phyloP scores from a whole-genome alignment of 2,797 vertebrate species.

The Muscicapa comitata region DNA sequence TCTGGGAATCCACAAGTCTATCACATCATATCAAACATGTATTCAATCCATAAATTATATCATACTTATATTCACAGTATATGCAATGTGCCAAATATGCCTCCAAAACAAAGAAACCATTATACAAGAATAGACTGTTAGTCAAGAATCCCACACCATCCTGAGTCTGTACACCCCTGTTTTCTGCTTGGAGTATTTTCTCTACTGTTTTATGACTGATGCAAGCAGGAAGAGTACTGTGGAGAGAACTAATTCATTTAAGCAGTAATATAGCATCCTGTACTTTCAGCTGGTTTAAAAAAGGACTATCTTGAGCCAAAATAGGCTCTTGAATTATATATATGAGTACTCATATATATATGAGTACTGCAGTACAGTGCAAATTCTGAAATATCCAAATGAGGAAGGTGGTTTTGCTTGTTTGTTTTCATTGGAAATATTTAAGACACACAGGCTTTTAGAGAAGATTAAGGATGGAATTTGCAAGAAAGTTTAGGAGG shows the following conservation, averaged over 20 bases:
- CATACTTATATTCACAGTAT: neutral
- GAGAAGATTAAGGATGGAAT: neutral
- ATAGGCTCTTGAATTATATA: neutral
- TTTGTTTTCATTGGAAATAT: neutral
- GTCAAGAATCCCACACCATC: neutral
- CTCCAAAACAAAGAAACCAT: neutral
- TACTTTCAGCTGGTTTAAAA: neutral
- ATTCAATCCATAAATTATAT: neutral
- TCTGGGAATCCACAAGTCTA: neutral
- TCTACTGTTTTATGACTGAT: neutral
- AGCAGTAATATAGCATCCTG: neutral
- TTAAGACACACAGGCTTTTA: neutral
- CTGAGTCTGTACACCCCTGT: neutral
- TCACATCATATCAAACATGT: accelerated
- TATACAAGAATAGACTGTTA: neutral
- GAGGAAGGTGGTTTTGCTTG: neutral
- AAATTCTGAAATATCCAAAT: neutral
- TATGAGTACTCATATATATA: too few species aligned
- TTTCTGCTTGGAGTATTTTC: neutral
- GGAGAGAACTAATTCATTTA: neutral
- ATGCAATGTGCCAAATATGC: neutral
- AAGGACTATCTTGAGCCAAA: neutral
- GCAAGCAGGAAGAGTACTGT: neutral
- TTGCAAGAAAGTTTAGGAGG: neutral
- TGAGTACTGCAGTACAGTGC: neutral